phyloP scores from a whole-genome alignment of 2,113 vertebrate genomes.

The Phalacrocorax pelagicus region DNA sequence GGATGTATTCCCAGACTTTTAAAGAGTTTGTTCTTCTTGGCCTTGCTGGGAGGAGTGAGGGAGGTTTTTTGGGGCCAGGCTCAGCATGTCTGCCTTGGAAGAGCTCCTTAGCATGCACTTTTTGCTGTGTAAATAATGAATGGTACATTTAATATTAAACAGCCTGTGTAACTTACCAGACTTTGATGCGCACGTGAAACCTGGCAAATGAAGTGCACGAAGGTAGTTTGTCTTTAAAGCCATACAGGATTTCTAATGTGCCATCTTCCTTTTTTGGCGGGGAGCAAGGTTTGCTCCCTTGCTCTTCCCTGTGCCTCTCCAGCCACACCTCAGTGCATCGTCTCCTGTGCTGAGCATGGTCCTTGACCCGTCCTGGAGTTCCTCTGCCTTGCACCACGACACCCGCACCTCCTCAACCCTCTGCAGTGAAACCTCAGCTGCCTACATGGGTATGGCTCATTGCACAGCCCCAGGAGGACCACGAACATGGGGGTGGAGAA shows the following conservation, averaged over 20 bases:
- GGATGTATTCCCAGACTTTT: neutral
- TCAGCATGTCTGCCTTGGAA: accelerated
- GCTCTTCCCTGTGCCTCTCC: neutral
- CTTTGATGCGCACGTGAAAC: neutral
- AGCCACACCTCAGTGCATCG: neutral
- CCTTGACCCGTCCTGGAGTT: neutral
- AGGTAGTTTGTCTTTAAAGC: neutral
- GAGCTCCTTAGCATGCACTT: neutral
- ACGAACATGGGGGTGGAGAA: accelerated
- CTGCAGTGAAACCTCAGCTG: neutral
- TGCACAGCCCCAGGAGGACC: neutral
- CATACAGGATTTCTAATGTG: neutral
- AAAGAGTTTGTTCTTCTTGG: constrained; percentile 14
- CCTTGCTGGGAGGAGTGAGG: neutral
- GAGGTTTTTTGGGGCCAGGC: neutral
- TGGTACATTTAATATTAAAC: constrained; percentile 25
- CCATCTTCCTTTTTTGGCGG: neutral
- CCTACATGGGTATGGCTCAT: neutral
- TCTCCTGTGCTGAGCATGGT: neutral
- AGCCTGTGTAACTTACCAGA: neutral
- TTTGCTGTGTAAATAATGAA: constrained; percentile 50
- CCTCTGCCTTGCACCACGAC: neutral
- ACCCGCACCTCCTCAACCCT: neutral
- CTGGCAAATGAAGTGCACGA: neutral
- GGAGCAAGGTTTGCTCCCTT: neutral